Evolutionary conservation across 2,888 invertebrate species (phyloP).

Genomic region (Drosophila imparisetae): DNA sequence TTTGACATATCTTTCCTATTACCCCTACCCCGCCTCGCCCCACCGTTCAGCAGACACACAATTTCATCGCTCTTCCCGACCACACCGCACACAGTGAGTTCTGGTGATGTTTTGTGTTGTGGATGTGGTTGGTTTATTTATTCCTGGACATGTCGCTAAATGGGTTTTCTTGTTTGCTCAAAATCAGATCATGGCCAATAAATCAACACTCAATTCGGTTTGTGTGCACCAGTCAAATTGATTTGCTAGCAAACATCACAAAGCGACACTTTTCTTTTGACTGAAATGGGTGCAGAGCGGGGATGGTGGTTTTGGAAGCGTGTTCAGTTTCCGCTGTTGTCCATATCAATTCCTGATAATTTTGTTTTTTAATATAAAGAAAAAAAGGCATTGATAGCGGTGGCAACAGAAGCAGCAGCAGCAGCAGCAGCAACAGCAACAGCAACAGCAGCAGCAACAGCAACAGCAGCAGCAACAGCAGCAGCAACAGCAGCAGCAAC

Average conservation of each 20-base stretch:
- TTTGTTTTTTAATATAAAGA: conserved; percentile 21
- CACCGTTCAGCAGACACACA: not conserved
- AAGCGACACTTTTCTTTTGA: conserved; percentile 31
- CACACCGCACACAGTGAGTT: not conserved
- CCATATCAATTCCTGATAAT: conserved; percentile 48
- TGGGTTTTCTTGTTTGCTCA: conserved; percentile 72
- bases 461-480: not conserved
- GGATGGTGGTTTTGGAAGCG: not conserved
- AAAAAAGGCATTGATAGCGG: conserved; percentile 50
- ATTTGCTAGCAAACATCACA: conserved; percentile 45
- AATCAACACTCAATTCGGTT: conserved; percentile 74
- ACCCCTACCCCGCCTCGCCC: not conserved
- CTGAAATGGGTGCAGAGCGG: not conserved
- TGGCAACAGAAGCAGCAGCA: conserved; percentile 6
- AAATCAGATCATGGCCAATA: conserved; percentile 77
- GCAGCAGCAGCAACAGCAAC: not conserved
- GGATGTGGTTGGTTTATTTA: conserved; percentile 57
- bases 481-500: not conserved
- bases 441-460: not conserved
- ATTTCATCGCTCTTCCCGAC: not conserved
- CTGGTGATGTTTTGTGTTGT: conserved; percentile 7
- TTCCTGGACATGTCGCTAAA: conserved; percentile 72
- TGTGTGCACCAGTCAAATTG: conserved; percentile 51
- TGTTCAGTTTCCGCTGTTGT: conserved; percentile 36
- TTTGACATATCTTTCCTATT: conserved; percentile 50